phyloP scores from a whole-genome alignment of 2,888 invertebrate genomes.

The Molanna angustata region DNA sequence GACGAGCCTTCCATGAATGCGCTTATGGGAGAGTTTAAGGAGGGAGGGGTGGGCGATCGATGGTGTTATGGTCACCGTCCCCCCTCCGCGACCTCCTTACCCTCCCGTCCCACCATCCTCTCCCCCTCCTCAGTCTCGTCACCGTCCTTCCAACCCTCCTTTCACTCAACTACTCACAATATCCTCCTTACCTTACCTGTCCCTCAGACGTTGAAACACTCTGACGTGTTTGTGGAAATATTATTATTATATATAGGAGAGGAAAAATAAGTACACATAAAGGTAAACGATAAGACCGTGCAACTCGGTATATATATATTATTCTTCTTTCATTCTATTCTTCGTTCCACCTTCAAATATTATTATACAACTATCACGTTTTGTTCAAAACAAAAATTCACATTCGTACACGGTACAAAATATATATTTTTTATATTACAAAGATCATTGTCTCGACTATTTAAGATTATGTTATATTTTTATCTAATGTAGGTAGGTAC shows the following conservation, averaged over 20 bases:
- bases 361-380: too few relatives aligned
- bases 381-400: too few relatives aligned
- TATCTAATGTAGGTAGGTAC: too few relatives aligned
- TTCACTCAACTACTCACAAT: slow-evolving; percentile 19
- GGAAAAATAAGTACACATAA: not conserved
- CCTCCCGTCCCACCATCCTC: not conserved
- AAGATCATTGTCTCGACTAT: too few relatives aligned
- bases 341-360: too few relatives aligned
- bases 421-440: too few relatives aligned
- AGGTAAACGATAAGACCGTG: not conserved
- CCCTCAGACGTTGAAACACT: not conserved
- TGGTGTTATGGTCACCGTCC: slow-evolving; percentile 27
- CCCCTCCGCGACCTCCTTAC: too few relatives aligned
- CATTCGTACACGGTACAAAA: too few relatives aligned
- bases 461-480: too few relatives aligned
- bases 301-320: not conserved
- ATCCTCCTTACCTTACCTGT: not conserved
- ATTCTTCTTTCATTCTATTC: too few relatives aligned
- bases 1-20: slow-evolving; percentile 13
- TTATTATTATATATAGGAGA: too few relatives aligned
- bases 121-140: not conserved
- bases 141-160: not conserved
- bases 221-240: not conserved
- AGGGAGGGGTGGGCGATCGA: slow-evolving; percentile 18
- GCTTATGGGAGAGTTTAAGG: slow-evolving; percentile 6